Evolutionary conservation across 35 echinoderm and acorn worm species (phyloP).

Genomic region (Anneissia japonica): DNA sequence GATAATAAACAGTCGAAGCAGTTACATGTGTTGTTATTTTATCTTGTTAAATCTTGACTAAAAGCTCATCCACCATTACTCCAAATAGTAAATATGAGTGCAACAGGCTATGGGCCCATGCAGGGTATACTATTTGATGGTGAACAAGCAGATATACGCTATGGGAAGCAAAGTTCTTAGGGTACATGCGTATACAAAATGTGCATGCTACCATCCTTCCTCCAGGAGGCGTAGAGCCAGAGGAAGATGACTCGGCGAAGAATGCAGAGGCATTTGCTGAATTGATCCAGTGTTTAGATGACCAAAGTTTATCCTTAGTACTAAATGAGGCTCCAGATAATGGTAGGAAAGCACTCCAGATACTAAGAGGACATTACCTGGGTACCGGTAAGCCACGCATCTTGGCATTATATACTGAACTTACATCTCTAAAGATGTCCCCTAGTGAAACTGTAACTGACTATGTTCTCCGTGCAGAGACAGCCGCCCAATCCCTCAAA

Average conservation of each 20-base stretch:
- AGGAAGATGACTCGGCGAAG: neutral
- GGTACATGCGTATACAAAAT: conserved; percentile 35
- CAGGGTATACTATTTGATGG: conserved; percentile 12
- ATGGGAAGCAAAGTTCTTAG: conserved; percentile 40
- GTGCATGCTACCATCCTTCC: conserved; percentile 3
- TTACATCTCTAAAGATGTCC: conserved; percentile 17
- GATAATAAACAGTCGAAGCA: too few species aligned
- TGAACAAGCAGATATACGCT: conserved; percentile 30
- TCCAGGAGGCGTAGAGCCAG: neutral
- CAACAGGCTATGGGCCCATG: conserved; percentile 53
- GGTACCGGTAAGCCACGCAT: conserved; percentile 17
- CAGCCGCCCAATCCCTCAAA: conserved; percentile 19
- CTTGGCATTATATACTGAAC: conserved; percentile 45
- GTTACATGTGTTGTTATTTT: too few species aligned
- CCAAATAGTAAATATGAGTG: neutral
- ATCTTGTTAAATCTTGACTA: too few species aligned
- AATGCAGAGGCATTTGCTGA: conserved; percentile 38
- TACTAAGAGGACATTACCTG: neutral
- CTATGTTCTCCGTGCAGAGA: conserved; percentile 36
- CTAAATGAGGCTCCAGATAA: neutral
- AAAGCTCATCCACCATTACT: too few species aligned
- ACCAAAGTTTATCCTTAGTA: conserved; percentile 16
- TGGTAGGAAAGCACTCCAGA: neutral
- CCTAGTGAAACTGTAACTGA: conserved; percentile 11
- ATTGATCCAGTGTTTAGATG: conserved; percentile 34